Percentiles rank a stretch among this genome's conserved stretches.
Evolutionary conservation across 2,797 vertebrate species (phyloP).

Genomic region (Carapus acus): DNA sequence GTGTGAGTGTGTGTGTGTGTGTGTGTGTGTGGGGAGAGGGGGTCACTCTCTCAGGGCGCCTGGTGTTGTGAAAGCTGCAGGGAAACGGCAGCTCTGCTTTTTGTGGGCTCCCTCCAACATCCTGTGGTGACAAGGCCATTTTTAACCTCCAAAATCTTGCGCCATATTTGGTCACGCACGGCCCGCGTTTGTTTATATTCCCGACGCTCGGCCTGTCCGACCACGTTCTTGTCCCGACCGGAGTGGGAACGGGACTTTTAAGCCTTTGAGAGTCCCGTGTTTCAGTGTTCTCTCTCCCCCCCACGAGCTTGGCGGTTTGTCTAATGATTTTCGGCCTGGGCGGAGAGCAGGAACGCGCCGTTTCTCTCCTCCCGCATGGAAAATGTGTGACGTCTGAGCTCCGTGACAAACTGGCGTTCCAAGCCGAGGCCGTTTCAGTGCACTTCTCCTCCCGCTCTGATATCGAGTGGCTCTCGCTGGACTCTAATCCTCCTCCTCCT

Average conservation of each 20-base stretch:
- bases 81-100: conserved; percentile 58
- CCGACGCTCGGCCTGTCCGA: conserved; percentile 47
- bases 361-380: conserved; percentile 20
- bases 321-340: conserved; percentile 56
- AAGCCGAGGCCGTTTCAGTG: conserved; percentile 12
- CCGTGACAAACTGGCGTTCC: conserved; percentile 5
- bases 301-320: conserved; percentile 48
- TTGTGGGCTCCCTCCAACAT: conserved; percentile 59
- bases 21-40: conserved; percentile 14
- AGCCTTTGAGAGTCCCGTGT: conserved; percentile 52
- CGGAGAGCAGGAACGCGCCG: conserved; percentile 33
- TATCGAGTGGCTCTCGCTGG: background rate
- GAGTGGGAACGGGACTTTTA: conserved; percentile 53
- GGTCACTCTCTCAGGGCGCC: conserved; percentile 25
- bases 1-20: too few relatives aligned
- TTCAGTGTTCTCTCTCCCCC: conserved; percentile 51
- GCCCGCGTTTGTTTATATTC: conserved; percentile 67
- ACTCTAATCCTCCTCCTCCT: conserved; percentile 10
- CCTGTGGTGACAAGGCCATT: conserved; percentile 67
- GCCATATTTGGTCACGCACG: conserved; percentile 69
- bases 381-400: conserved; percentile 1
- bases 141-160: conserved; percentile 56
- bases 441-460: conserved; percentile 14
- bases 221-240: conserved; percentile 48
- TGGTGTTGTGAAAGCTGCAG: conserved; percentile 38